phyloP scores from a whole-genome alignment of 2,113 vertebrate genomes.

The Festucalex cinctus region DNA sequence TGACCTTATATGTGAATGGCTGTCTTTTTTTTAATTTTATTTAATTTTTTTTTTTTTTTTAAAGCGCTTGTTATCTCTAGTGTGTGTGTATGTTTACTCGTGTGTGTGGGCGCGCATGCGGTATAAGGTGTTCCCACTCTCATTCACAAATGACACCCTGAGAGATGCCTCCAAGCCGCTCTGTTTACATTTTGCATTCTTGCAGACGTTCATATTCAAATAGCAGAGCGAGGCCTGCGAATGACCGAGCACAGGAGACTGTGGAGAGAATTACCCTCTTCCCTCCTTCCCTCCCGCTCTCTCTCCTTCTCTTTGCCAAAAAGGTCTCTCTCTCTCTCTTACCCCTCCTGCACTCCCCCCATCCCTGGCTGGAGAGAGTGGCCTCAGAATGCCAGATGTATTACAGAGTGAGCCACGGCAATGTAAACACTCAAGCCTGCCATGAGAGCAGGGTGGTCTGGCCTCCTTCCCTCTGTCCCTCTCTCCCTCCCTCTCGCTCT shows the following conservation, averaged over 20 bases:
- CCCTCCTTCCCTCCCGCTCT: slow-evolving; percentile 19
- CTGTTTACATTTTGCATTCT: slow-evolving; percentile 78
- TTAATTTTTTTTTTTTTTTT: slow-evolving; percentile 9
- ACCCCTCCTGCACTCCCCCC: neutral
- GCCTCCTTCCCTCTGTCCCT: slow-evolving; percentile 68
- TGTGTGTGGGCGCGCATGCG: slow-evolving; percentile 3
- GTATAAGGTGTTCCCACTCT: slow-evolving; percentile 43
- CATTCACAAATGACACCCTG: slow-evolving; percentile 73
- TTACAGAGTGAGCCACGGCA: slow-evolving; percentile 97
- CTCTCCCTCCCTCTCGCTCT: slow-evolving; percentile 49
- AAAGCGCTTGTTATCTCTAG: neutral
- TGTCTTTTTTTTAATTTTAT: slow-evolving; percentile 11
- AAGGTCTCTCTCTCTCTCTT: slow-evolving; percentile 45
- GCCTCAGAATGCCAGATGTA: slow-evolving; percentile 99
- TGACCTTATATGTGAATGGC: slow-evolving; percentile 17
- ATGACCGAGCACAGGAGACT: slow-evolving; percentile 71
- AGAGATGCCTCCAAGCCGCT: slow-evolving; percentile 69
- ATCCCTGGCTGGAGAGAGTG: slow-evolving; percentile 80
- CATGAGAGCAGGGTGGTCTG: slow-evolving; percentile 95
- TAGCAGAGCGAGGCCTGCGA: slow-evolving; percentile 71
- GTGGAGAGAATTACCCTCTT: slow-evolving; percentile 52
- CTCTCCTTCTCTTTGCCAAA: slow-evolving; percentile 46
- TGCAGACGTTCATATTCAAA: slow-evolving; percentile 75
- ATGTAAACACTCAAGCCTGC: slow-evolving; percentile 96
- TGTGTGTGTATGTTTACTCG: slow-evolving; percentile 3